Evolutionary conservation across 2,797 vertebrate genomes (phyloP), one percentile per base, ranked within the genome.

Genomic region (Onychomys torridus): DNA sequence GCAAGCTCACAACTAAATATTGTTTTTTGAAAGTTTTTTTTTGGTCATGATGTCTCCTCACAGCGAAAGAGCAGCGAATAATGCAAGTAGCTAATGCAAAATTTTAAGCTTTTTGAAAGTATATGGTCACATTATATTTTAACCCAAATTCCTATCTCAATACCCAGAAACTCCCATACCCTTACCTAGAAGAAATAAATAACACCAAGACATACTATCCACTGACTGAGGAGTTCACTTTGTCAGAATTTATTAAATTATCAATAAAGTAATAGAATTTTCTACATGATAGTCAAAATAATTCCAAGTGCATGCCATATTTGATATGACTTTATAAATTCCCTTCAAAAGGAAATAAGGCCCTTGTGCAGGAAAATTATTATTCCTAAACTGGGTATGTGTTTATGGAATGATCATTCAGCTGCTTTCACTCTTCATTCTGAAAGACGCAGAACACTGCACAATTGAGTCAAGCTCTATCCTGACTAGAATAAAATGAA

Each of bases 391-490:
- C 98, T 97, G 97, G 91, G 83, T 76, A 37, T 92, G 92, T 96
- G 90, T 83, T 34, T 91, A 91, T 59, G 96, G 95, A 97, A 95
- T 97, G 97, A 98, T 98, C 95, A 96, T 97, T 96, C 77, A 98
- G 95, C 97, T 98, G 97, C 92, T 94, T 97, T 63, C 94, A 92
- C 61, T 89, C 97, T 98, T 98, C 94, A 96, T 97, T 97, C 96
- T 97, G 96, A 95, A 94, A 97, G 87, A 55, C 77, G 97, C 96
- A 91, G 97, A 98, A 97, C 96, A 95, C 78, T 97, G 97, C 96
- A 57, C 40, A 96, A 59, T 52, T 95, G 83, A 98, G 97, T 97
- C 91, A 97, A 91, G 75, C 94, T 98, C 94, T 97, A 32, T 96
- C 27, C 88, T 94, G 85, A 95, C 93, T 87, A 76, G 13, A 97